Evolutionary conservation across 2,113 vertebrate genomes (phyloP).

Genomic region (Xenopus tropicalis): UCB_Xtro_10.0 CM004444.2:105593501-105594000

Average conservation of each 20-base stretch:
- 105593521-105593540: too few species aligned
- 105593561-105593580: neutral
- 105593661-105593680: neutral
- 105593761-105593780: constrained; percentile 4
- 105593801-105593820: constrained; percentile 6
- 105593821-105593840: constrained; percentile 25
- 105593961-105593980: too few species aligned
- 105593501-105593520: neutral
- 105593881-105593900: neutral
- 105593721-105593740: constrained; percentile 19
- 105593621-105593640: constrained; percentile 12
- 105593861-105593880: too few species aligned
- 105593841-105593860: constrained; percentile 14
- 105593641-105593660: neutral
- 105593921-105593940: too few species aligned
- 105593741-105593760: constrained; percentile 9
- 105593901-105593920: neutral
- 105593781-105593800: neutral
- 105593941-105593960: too few species aligned
- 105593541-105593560: constrained; percentile 21
- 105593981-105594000: too few species aligned
- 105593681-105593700: constrained; percentile 19
- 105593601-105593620: neutral
- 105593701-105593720: neutral
- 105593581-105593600: too few species aligned